phyloP scores from a whole-genome alignment of 2,888 invertebrate species.

The Thumatha senex region DNA sequence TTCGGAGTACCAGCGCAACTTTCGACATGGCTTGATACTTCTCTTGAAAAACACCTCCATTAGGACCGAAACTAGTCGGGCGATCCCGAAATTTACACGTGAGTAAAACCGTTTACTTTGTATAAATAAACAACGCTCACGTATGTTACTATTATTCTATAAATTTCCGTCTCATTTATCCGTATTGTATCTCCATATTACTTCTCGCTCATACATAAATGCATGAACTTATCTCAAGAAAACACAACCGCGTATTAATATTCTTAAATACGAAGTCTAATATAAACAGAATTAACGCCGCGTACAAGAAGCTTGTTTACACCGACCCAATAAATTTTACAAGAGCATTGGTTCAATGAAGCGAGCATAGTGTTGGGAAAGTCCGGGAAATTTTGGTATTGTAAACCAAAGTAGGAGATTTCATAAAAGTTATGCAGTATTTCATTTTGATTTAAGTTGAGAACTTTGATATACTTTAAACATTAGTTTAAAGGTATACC shows the following conservation, averaged over 20 bases:
- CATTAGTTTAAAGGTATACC: too few species aligned
- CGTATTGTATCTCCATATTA: not conserved
- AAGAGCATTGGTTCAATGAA: slow-evolving; percentile 35
- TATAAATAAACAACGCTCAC: too few species aligned
- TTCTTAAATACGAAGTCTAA: slow-evolving; percentile 16
- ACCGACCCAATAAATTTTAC: slow-evolving; percentile 36
- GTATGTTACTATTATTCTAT: too few species aligned
- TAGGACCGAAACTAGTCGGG: too few species aligned
- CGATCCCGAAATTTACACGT: too few species aligned
- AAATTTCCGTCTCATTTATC: not conserved
- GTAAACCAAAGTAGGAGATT: not conserved
- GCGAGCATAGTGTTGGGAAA: slow-evolving; percentile 25
- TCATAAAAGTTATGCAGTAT: not conserved
- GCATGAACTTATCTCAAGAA: not conserved
- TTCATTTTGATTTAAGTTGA: too few species aligned
- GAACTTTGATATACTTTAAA: too few species aligned
- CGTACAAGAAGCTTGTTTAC: slow-evolving; percentile 37
- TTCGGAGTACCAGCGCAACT: too few species aligned
- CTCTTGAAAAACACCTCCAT: too few species aligned
- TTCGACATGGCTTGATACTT: too few species aligned
- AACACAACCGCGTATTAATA: slow-evolving; percentile 14
- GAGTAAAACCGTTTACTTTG: too few species aligned
- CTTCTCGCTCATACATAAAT: not conserved
- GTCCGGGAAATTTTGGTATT: slow-evolving; percentile 14
- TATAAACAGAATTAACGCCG: slow-evolving; percentile 35